A percentile compares a stretch with the other conserved stretches of the same genome.
Evolutionary conservation across 2,797 vertebrate species (phyloP).

Genomic region (Ctenochaetus hawaiiensis): DNA sequence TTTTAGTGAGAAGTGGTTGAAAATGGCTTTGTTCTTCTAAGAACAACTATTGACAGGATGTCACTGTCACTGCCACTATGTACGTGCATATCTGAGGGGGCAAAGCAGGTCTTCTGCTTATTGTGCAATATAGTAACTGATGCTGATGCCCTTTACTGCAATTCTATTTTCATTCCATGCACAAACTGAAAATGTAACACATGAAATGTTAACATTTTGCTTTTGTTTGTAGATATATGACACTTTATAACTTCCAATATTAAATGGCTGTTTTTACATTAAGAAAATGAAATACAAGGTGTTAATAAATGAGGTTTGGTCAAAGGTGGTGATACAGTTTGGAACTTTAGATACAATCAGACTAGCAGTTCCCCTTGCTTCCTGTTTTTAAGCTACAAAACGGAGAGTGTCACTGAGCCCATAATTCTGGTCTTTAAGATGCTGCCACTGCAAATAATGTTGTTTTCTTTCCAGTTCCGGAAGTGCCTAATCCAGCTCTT

Average conservation of each 20-base stretch:
- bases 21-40: constrained; percentile 32
- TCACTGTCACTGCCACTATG: constrained; percentile 10
- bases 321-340: background rate
- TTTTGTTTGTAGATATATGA: no score
- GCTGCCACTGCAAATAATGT: background rate
- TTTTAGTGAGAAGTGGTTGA: constrained; percentile 24
- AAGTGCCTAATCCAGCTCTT: constrained; percentile 90
- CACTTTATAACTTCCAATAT: no score
- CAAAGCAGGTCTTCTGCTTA: background rate
- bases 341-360: no score
- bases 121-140: background rate
- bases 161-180: no score
- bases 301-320: background rate
- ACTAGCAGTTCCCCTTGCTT: background rate
- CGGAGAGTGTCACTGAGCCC: no score
- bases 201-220: no score
- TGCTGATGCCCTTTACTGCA: background rate
- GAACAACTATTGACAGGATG: constrained; percentile 7
- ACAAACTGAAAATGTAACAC: no score
- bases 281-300: background rate
- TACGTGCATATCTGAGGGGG: background rate
- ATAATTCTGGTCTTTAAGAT: background rate
- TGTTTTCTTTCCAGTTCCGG: constrained; percentile 86
- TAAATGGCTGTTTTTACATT: background rate
- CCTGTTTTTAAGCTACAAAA: background rate